A percentile compares a stretch with the other conserved stretches of the same genome.
Conservation (phyloP, 2,797 vertebrate genomes). For the Epinephelus awoara region DNA sequence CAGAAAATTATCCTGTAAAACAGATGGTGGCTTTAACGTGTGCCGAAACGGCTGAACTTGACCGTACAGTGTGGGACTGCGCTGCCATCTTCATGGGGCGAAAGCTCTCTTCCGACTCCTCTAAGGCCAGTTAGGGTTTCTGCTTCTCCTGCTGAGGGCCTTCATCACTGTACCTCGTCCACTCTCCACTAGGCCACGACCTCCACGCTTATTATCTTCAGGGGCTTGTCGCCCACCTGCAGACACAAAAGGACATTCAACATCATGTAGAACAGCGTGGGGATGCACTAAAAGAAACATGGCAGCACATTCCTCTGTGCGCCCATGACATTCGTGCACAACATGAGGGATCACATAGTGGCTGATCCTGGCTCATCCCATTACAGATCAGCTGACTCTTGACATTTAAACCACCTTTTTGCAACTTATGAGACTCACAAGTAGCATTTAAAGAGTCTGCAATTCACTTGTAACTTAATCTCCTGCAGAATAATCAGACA, state of each 20-base stretch:
- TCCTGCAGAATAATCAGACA: neutral
- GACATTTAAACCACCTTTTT: conserved; percentile 37
- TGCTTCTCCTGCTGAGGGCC: conserved; percentile 69
- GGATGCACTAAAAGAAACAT: neutral
- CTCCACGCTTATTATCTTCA: conserved; percentile 82
- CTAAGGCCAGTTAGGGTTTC: conserved; percentile 75
- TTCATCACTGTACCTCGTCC: conserved; percentile 86
- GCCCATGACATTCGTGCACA: conserved; percentile 8
- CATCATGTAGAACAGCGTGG: conserved; percentile 14
- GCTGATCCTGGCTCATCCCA: conserved; percentile 66
- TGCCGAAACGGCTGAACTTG: neutral
- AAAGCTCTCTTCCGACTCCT: conserved; percentile 86
- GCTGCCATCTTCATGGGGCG: conserved; percentile 80
- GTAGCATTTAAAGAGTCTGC: neutral
- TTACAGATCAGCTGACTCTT: conserved; percentile 62
- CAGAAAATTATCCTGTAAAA: neutral
- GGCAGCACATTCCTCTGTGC: conserved; percentile 8
- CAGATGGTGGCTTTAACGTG: neutral
- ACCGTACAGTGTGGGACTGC: conserved; percentile 77
- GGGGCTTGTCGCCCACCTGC: conserved; percentile 88
- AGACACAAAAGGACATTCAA: conserved; percentile 36
- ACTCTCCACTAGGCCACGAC: conserved; percentile 87
- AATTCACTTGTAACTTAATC: neutral
- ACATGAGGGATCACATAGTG: conserved; percentile 38
- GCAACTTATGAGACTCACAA: conserved; percentile 16